Percentiles rank a stretch among this genome's conserved stretches.
Conservation (phyloP, 1,140 invertebrate species). For the Coptotermes formosanus region DNA sequence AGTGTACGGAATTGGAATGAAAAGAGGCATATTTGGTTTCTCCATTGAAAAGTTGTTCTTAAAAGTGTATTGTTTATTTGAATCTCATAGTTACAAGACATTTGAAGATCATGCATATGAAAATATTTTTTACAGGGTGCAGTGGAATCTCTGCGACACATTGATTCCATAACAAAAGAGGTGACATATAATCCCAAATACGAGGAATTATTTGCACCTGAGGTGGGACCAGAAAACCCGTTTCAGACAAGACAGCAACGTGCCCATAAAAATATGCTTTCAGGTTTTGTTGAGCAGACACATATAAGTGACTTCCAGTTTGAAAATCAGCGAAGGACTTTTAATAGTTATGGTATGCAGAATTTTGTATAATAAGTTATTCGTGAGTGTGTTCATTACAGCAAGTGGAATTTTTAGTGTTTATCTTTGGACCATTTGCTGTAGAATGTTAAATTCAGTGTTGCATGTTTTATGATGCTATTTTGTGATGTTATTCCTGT, state of each 20-base stretch:
- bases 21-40: no score
- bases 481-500: no score
- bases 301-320: constrained; percentile 97
- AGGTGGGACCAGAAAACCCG: constrained; percentile 87
- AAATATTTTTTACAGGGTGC: constrained; percentile 48
- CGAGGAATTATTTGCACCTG: constrained; percentile 92
- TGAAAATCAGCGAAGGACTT: constrained; percentile 96
- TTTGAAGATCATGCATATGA: background rate
- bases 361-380: background rate
- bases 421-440: no score
- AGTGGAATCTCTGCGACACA: constrained; percentile 56
- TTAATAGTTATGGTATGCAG: constrained; percentile 80
- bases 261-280: constrained; percentile 85
- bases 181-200: constrained; percentile 90
- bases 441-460: no score
- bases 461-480: no score
- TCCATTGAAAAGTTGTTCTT: no score
- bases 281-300: constrained; percentile 93
- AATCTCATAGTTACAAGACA: background rate
- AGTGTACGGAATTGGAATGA: no score
- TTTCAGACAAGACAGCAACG: constrained; percentile 86
- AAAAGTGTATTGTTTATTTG: background rate
- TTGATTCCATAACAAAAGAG: constrained; percentile 76
- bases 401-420: no score
- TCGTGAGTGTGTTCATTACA: background rate